Evolutionary conservation across 1,140 invertebrate genomes (phyloP).

Genomic region (Marisa cornuarietis): DNA sequence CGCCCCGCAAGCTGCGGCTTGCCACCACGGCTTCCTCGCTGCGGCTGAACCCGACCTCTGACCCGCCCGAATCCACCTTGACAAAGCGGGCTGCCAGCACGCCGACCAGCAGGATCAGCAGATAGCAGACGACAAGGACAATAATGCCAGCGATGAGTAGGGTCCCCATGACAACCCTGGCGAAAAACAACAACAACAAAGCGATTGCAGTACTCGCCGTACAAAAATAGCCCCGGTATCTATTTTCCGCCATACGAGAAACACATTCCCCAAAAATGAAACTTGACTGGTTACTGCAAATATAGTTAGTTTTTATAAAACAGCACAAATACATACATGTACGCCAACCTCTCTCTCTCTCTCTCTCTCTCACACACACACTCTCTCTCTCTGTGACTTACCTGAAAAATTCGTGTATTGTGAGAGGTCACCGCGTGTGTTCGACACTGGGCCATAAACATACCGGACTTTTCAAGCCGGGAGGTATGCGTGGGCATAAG

Average conservation of each 20-base stretch:
- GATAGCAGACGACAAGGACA: slow-evolving; percentile 34
- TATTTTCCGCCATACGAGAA: not conserved
- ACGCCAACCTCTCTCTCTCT: slow-evolving; percentile 8
- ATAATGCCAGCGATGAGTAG: slow-evolving; percentile 23
- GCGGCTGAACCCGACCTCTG: slow-evolving; percentile 4
- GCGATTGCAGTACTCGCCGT: not conserved
- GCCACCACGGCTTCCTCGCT: slow-evolving; percentile 34
- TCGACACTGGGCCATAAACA: not conserved
- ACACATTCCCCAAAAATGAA: not conserved
- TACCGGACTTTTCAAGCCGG: not conserved
- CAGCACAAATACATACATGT: too few relatives aligned
- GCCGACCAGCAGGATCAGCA: slow-evolving; percentile 35
- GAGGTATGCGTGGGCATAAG: not conserved
- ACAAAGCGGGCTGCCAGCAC: slow-evolving; percentile 28
- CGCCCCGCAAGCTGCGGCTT: slow-evolving; percentile 29
- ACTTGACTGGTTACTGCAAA: not conserved
- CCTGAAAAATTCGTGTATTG: not conserved
- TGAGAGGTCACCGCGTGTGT: not conserved
- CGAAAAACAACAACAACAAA: not conserved
- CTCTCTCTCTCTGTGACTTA: slow-evolving; percentile 9
- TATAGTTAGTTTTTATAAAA: not conserved
- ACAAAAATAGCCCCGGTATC: not conserved
- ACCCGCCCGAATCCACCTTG: slow-evolving; percentile 15
- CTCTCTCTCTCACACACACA: slow-evolving; percentile 18
- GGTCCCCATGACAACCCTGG: not conserved